A percentile compares a stretch with the other conserved stretches of the same genome.
Evolutionary conservation across 1,140 invertebrate genomes (phyloP).

Genomic region (Druon quercuslanigerum): DNA sequence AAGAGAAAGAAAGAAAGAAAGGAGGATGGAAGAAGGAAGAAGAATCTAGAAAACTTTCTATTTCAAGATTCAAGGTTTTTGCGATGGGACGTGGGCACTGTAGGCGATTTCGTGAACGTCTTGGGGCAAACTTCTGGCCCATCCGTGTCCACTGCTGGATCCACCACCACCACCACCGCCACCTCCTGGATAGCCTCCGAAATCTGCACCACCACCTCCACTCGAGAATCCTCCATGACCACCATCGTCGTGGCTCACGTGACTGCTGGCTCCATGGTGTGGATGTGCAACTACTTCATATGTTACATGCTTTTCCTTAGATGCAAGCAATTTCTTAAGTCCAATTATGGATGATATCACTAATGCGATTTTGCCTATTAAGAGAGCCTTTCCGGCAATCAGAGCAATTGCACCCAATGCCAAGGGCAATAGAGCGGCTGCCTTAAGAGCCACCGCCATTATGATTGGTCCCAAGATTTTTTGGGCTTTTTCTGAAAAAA

Average conservation of each 20-base stretch:
- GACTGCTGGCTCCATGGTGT: constrained; percentile 81
- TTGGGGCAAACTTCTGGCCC: constrained; percentile 81
- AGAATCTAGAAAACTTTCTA: constrained; percentile 54
- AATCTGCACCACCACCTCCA: constrained; percentile 74
- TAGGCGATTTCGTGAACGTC: constrained; percentile 86
- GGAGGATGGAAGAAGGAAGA: constrained; percentile 42
- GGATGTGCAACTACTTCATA: constrained; percentile 89
- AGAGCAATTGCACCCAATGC: constrained; percentile 87
- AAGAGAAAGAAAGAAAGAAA: constrained; percentile 40
- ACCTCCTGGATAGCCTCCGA: constrained; percentile 77
- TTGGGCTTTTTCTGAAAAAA: constrained; percentile 80
- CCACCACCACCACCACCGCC: constrained; percentile 75
- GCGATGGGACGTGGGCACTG: constrained; percentile 80
- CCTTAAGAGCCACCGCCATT: constrained; percentile 84
- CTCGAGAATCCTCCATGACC: constrained; percentile 78
- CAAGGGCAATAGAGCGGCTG: constrained; percentile 85
- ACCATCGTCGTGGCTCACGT: constrained; percentile 79
- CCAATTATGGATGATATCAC: constrained; percentile 88
- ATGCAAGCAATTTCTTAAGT: constrained; percentile 84
- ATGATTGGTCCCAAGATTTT: constrained; percentile 87
- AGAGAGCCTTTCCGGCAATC: constrained; percentile 88
- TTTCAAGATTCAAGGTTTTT: constrained; percentile 53
- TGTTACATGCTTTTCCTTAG: constrained; percentile 84
- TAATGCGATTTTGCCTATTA: constrained; percentile 89
- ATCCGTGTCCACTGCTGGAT: constrained; percentile 79